These are phyloP conservation scores for Onthophagus sagittarius DNA, from an alignment of 2,888 invertebrate genomes.

Conservation along the genomic window DNA sequence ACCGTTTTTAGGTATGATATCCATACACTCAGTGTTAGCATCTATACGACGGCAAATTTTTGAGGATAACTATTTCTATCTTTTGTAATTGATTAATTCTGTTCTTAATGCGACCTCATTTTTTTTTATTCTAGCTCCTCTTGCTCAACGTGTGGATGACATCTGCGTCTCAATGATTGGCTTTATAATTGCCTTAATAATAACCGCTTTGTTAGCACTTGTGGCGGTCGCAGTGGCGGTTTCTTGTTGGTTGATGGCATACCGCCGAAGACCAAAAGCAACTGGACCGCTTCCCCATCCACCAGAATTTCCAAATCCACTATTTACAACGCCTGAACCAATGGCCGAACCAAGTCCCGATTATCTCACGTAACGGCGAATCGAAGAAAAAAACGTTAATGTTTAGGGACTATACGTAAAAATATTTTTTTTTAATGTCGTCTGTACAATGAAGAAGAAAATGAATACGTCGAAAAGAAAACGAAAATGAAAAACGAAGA, in stretches of 20 bases:
- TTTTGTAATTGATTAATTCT: slow-evolving; percentile 8
- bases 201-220: slow-evolving; percentile 85
- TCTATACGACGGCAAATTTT: too few species aligned
- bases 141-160: slow-evolving; percentile 64
- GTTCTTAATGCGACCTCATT: not conserved
- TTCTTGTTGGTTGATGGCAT: slow-evolving; percentile 94
- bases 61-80: too few species aligned
- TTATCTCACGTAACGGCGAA: slow-evolving; percentile 59
- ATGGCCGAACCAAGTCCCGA: slow-evolving; percentile 80
- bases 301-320: slow-evolving; percentile 91
- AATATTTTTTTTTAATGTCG: not conserved
- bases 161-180: slow-evolving; percentile 94
- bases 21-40: too few species aligned
- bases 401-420: slow-evolving; percentile 9
- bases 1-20: too few species aligned
- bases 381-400: slow-evolving; percentile 3
- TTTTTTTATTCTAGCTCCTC: slow-evolving; percentile 51
- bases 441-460: slow-evolving; percentile 11
- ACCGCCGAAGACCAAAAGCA: slow-evolving; percentile 80
- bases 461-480: slow-evolving; percentile 8
- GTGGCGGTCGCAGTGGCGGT: slow-evolving; percentile 93
- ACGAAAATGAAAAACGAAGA: slow-evolving; percentile 16
- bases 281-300: slow-evolving; percentile 91
- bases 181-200: slow-evolving; percentile 85
- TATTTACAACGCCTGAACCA: slow-evolving; percentile 80